Evolutionary conservation across 2,797 vertebrate species (phyloP).

Genomic region (Babyrousa celebensis): DNA sequence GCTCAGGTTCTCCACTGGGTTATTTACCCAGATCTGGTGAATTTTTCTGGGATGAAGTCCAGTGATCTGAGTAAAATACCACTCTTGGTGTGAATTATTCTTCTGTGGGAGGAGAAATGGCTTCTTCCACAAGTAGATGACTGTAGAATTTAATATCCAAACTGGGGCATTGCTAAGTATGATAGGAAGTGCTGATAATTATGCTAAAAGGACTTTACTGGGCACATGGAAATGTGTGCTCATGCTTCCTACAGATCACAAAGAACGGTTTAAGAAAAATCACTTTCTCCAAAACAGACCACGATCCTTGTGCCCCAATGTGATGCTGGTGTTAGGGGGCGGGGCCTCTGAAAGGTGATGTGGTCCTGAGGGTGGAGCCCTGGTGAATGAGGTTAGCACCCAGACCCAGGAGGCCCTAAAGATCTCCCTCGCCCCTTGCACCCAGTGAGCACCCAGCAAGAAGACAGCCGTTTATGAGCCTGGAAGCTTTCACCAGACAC

Average conservation of each 20-base stretch:
- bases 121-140: neutral
- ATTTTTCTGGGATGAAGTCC: conserved; percentile 21
- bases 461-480: neutral
- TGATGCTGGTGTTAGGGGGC: neutral
- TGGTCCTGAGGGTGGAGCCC: neutral
- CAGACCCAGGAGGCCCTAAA: neutral
- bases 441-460: neutral
- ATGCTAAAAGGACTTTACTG: neutral
- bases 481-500: neutral
- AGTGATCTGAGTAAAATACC: neutral
- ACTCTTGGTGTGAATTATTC: neutral
- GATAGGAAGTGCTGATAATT: neutral
- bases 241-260: neutral
- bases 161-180: neutral
- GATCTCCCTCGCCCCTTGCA: neutral
- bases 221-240: neutral
- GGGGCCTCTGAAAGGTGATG: neutral
- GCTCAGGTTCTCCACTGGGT: conserved; percentile 9
- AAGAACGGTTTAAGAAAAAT: neutral
- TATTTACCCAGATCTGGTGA: neutral
- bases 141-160: neutral
- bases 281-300: neutral
- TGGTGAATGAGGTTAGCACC: neutral
- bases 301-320: neutral
- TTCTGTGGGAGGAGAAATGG: neutral